These are phyloP conservation scores for Silurus asotus DNA, from an alignment of 2,113 vertebrate genomes.

Conservation along the genomic window DNA sequence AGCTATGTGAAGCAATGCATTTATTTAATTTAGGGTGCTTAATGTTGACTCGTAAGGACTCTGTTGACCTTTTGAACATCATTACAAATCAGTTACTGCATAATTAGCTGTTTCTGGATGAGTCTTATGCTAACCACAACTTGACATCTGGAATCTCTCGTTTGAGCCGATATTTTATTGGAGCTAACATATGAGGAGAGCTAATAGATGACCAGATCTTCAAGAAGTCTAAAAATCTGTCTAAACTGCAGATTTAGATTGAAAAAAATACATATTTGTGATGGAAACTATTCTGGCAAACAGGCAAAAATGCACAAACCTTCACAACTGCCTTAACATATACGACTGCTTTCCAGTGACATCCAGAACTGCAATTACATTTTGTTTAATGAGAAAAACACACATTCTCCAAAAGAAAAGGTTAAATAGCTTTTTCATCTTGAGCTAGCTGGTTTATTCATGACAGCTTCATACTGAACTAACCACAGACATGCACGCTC, in stretches of 20 bases:
- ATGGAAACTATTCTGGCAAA: background rate
- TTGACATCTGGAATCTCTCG: background rate
- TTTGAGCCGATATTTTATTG: background rate
- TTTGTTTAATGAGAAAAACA: conserved; percentile 22
- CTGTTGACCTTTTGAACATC: background rate
- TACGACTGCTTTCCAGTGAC: background rate
- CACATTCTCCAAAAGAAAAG: conserved; percentile 13
- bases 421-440: conserved; percentile 28
- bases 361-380: conserved; percentile 14
- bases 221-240: background rate
- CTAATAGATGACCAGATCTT: too few relatives aligned
- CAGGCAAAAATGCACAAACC: background rate
- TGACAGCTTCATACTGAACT: conserved; percentile 39
- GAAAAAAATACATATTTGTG: background rate
- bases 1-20: background rate
- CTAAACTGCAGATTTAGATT: background rate
- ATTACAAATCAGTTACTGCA: background rate
- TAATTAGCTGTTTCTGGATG: background rate
- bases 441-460: conserved; percentile 11
- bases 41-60: background rate
- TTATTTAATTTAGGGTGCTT: background rate
- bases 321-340: background rate
- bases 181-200: background rate
- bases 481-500: conserved; percentile 35
- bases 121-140: background rate